phyloP scores from a whole-genome alignment of 2,113 vertebrate species.

The Rhagologus leucostigma region DNA sequence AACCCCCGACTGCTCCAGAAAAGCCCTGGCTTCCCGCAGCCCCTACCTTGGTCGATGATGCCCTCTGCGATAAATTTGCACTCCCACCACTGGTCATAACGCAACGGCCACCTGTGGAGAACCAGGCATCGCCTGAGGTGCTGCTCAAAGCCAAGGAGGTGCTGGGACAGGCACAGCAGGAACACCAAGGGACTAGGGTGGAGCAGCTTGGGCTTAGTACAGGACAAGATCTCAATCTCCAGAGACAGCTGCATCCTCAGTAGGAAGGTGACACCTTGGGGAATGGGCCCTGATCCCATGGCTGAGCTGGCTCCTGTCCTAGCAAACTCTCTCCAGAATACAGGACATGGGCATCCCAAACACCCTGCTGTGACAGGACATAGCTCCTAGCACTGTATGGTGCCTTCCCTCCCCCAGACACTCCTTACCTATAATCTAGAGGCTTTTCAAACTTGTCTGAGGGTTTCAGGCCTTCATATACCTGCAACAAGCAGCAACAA shows the following conservation, averaged over 20 bases:
- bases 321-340: not conserved
- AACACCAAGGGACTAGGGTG: not conserved
- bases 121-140: not conserved
- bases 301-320: not conserved
- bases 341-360: not conserved
- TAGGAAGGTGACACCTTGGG: not conserved
- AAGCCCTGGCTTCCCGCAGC: not conserved
- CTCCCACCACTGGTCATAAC: conserved; percentile 99
- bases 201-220: not conserved
- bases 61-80: conserved; percentile 98
- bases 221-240: not conserved
- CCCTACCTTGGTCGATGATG: conserved; percentile 93
- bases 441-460: conserved; percentile 95
- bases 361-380: not conserved
- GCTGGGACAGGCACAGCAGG: not conserved
- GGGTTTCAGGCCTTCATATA: conserved; percentile 96
- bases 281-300: not conserved
- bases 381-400: not conserved
- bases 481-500: conserved; percentile 70
- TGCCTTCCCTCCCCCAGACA: not conserved
- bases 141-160: not conserved
- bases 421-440: conserved; percentile 88
- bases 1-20: not conserved
- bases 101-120: conserved; percentile 86
- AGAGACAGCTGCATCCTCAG: not conserved